Percentiles rank a stretch among this genome's conserved stretches.
Evolutionary conservation across 1,140 invertebrate species (phyloP).

Genomic region (Hyles euphorbiae): DNA sequence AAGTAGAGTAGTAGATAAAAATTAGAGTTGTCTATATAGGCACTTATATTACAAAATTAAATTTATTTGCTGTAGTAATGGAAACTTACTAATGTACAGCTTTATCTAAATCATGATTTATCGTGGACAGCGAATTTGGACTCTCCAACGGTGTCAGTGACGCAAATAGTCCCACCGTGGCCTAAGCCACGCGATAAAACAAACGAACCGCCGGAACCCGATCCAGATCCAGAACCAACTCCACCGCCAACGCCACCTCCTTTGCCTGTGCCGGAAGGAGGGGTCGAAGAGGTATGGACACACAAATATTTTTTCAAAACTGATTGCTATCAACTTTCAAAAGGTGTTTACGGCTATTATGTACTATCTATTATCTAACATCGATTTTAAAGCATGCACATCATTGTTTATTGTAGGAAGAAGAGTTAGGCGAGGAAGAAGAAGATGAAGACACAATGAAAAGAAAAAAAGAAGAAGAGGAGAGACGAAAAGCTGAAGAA

Average conservation of each 20-base stretch:
- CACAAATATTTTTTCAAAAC: background rate
- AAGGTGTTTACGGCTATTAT: too few species aligned
- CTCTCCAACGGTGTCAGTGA: conserved; percentile 66
- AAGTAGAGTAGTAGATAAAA: too few species aligned
- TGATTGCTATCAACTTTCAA: background rate
- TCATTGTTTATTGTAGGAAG: conserved; percentile 25
- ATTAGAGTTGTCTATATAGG: too few species aligned
- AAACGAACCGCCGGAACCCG: conserved; percentile 66
- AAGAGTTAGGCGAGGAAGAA: conserved; percentile 52
- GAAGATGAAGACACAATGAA: conserved; percentile 48
- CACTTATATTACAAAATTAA: too few species aligned
- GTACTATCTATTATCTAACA: too few species aligned
- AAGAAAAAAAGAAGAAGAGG: conserved; percentile 47
- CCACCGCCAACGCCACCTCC: conserved; percentile 50
- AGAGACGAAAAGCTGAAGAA: conserved; percentile 47
- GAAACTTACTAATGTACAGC: too few species aligned
- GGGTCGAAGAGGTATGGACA: conserved; percentile 23
- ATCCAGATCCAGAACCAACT: conserved; percentile 65
- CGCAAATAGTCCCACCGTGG: conserved; percentile 69
- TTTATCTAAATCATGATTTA: background rate
- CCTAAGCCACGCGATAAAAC: conserved; percentile 67
- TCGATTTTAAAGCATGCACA: too few species aligned
- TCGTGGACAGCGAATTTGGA: conserved; percentile 48
- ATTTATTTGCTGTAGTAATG: too few species aligned
- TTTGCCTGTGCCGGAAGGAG: conserved; percentile 39